Base-by-base conservation (phyloP, 2,113 vertebrate genomes). In the Addax nasomaculatus region DNA sequence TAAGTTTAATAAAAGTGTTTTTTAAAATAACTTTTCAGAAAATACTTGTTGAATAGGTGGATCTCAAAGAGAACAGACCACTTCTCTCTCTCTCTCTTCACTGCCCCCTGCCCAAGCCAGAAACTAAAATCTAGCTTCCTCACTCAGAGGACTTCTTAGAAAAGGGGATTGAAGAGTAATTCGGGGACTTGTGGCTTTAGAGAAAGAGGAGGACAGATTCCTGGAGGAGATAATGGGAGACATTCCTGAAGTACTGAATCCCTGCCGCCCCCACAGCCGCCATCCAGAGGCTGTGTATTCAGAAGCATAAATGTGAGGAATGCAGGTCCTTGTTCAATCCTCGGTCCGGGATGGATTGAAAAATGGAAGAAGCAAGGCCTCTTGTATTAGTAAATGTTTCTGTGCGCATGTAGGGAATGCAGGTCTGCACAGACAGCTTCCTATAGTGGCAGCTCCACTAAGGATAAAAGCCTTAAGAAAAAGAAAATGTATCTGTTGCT, bases 401-500 rank as follows among this genome's bases (percentile, higher is more conserved):
- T 7, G 6, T 5, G 79, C n/a, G 19, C 70, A 15, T 0, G 12
- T 17, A 43, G 6, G 73, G 55, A 30, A 60, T 21, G 33, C 84
- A 45, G 60, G 23, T 73, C 95, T 76, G 30, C 86, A 64, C 79
- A 90, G 78, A 79, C 67, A 55, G 94, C 95, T 96, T 57, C 89
- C 87, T 58, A 60, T 25, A 47, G 89, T 8, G 70, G 81, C 73
- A 33, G n/a, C 55, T 90, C 79, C 88, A 25, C 1, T 4, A n/a
- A 95, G 45, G 80, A 96, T 78, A 60, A 97, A 96, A 86, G 78
- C 88, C 76, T 91, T 58, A 4, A 47, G 14, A 15, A 7, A 55
- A 84, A 55, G 6, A n/a, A 8, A 39, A 49, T 81, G 36, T 9
- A n/a, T 57, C 97, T 98, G 97, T 95, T 6, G 55, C 87, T 96